Evolutionary conservation across 2,797 vertebrate genomes (phyloP), one percentile per base, ranked within the genome.

Genomic region (Leucoraja ocellata): DNA sequence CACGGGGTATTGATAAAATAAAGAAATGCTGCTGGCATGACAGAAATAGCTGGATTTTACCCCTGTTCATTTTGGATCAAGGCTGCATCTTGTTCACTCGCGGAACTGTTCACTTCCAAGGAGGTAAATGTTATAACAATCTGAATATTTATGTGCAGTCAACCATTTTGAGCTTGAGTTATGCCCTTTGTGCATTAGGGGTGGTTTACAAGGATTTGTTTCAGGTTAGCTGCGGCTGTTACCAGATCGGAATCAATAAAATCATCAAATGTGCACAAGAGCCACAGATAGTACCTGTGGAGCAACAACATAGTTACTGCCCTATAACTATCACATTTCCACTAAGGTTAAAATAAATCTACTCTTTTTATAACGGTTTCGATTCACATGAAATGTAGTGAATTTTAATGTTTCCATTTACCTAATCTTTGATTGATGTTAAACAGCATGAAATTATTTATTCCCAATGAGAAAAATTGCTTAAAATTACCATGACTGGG

Each of bases 31-130:
- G 18, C n/a, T 71, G 1, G 71, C 68, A 21, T 71, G 11, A 28
- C 23, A 11, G 54, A 71, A 54, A 91, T 46, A 23, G 11, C 71
- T 91, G 32, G 21, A 88, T 91, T 91, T 73, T 71, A 46, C 14
- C 14, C 21, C 65, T 39, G 21, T 71, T 39, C 32, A 39, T 71
- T 91, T 21, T 25, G 18, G 88, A 91, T 4, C 39, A 9, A 91
- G 68, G 73, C 65, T 39, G 16, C 36, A 71, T 91, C 39, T 73
- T 46, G n/a, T n/a, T n/a, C 32, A 28, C 90, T 74, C 13, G 46
- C 23, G 73, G 9, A 91, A 74, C 14, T 91, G 68, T 91, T 91
- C 65, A 91, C 13, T 73, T 39, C 88, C 68, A 65, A 91, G 36
- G 32, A 68, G 39, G 8, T 73, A 18, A 73, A 46, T 36, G 11